Conservation (phyloP, 2,797 vertebrate species). For the Poeciliopsis presidionis region DNA sequence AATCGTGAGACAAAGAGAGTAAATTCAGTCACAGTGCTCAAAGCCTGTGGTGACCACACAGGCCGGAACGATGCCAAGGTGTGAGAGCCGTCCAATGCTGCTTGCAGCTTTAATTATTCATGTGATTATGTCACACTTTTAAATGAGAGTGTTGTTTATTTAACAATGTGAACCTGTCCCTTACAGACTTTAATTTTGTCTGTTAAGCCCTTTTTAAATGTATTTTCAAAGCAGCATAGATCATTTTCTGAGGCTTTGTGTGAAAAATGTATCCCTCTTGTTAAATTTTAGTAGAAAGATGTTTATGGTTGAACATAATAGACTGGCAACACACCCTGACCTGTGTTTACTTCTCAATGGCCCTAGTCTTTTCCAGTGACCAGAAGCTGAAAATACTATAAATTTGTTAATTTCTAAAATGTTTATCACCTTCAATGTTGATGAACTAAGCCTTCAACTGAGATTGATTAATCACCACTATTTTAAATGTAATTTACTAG, state of each 20-base stretch:
- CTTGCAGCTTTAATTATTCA: constrained; percentile 1
- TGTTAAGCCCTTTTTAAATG: not conserved
- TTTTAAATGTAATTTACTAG: not conserved
- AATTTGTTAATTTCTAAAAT: not conserved
- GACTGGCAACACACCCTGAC: not conserved
- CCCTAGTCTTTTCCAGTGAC: not conserved
- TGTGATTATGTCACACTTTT: constrained; percentile 4
- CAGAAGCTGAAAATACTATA: not conserved
- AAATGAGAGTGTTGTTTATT: not conserved
- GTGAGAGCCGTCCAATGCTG: not conserved
- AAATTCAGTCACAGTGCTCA: not conserved
- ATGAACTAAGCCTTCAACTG: not conserved
- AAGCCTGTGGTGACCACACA: not conserved
- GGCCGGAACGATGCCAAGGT: not conserved
- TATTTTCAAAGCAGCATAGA: no score
- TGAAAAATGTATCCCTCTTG: not conserved
- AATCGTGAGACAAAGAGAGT: not conserved
- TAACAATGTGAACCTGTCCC: not conserved
- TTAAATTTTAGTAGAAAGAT: not conserved
- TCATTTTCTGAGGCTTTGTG: not conserved
- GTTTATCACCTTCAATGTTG: not conserved
- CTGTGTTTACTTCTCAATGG: not conserved
- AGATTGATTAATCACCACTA: not conserved
- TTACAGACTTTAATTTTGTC: not conserved
- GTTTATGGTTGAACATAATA: not conserved